A percentile compares a stretch with the other conserved stretches of the same genome.
phyloP scores from a whole-genome alignment of 2,113 vertebrate species.

The Campylomormyrus tamandua region DNA sequence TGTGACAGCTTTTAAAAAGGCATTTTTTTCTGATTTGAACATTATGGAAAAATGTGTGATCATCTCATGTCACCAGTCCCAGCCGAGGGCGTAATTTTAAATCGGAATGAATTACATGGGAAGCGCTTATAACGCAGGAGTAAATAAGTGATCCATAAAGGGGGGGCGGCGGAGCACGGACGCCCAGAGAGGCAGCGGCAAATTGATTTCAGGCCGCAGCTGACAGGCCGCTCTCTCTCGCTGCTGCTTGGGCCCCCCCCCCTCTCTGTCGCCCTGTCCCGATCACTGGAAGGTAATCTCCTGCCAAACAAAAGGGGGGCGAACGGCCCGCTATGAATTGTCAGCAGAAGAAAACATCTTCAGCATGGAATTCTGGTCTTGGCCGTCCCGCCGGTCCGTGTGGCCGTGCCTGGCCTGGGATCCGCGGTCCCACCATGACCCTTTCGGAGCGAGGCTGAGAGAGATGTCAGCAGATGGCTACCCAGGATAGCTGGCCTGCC shows the following conservation, averaged over 20 bases:
- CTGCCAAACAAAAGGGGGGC: neutral
- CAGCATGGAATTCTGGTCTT: neutral
- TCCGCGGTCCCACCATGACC: neutral
- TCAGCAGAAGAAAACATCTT: neutral
- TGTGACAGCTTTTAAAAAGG: neutral
- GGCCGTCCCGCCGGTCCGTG: neutral
- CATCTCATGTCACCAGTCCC: neutral
- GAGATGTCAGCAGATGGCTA: constrained; percentile 73
- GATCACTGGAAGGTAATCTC: constrained; percentile 62
- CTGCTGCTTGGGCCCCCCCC: neutral
- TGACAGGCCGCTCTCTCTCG: constrained; percentile 26
- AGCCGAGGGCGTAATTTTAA: neutral
- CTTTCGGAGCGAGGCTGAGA: constrained; percentile 62
- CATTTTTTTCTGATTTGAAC: neutral
- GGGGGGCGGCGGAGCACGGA: constrained; percentile 47
- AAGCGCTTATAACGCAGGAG: neutral
- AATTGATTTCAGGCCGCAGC: constrained; percentile 28
- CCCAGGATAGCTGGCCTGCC: constrained; percentile 76
- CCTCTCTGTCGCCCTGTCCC: constrained; percentile 52
- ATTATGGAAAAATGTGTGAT: neutral
- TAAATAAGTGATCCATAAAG: neutral
- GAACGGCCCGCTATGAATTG: neutral
- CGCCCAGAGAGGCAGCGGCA: constrained; percentile 15
- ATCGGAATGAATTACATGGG: neutral
- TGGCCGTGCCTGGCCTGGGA: neutral